A percentile compares a stretch with the other conserved stretches of the same genome.
These are phyloP conservation scores for Muscicapa adusta DNA, from an alignment of 2,113 vertebrate genomes.

Conservation along the genomic window DNA sequence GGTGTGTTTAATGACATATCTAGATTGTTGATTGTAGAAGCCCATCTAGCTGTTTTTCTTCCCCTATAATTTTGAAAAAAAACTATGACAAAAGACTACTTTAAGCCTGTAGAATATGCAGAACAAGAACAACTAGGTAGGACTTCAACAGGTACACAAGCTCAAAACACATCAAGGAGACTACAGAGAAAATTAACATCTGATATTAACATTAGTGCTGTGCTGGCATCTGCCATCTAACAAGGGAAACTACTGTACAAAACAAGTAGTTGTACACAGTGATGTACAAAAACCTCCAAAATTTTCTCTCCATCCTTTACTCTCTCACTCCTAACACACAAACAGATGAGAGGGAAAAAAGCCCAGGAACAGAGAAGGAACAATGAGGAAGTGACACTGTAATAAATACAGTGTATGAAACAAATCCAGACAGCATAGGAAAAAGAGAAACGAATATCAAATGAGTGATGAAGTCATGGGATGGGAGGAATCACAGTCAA, in stretches of 20 bases:
- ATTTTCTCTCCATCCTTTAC: background rate
- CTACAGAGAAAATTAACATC: background rate
- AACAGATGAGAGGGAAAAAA: background rate
- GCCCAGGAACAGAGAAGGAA: background rate
- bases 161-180: background rate
- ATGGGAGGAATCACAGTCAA: background rate
- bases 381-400: background rate
- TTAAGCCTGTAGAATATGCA: background rate
- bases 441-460: background rate
- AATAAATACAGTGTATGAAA: background rate
- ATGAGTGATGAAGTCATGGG: background rate
- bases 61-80: background rate
- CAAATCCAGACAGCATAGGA: background rate
- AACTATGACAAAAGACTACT: background rate
- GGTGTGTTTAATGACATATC: background rate
- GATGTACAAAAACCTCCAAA: background rate
- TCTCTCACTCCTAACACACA: background rate
- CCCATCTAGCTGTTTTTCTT: background rate
- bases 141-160: background rate
- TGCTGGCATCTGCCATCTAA: background rate
- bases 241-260: background rate
- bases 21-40: background rate
- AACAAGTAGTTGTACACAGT: rapidly evolving
- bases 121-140: background rate
- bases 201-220: background rate